Conservation (phyloP, 2,113 vertebrate species). For the Bubo scandiacus region DNA sequence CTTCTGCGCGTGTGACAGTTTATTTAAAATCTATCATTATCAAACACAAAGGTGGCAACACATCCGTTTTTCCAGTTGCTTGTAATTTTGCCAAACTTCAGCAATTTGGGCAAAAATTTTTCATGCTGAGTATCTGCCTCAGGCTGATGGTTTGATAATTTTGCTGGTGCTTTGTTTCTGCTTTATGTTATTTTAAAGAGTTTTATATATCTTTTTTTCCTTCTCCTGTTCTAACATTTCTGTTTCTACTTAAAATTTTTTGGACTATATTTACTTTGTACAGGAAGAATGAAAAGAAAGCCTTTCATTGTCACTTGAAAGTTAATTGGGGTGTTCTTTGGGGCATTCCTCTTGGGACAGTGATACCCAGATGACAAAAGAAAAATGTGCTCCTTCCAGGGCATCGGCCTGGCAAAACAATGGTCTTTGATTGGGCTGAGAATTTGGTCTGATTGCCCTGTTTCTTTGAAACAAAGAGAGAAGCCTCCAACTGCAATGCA, state of each 20-base stretch:
- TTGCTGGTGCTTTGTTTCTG: not conserved
- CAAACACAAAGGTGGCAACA: not conserved
- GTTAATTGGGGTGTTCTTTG: constrained; percentile 37
- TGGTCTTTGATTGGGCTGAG: not conserved
- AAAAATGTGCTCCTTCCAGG: not conserved
- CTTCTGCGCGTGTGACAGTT: not conserved
- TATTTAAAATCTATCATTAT: not conserved
- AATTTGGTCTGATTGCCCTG: not conserved
- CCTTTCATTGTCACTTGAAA: not conserved
- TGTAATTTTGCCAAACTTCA: not conserved
- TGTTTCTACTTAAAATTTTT: not conserved
- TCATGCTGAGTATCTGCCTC: not conserved
- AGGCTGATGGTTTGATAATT: not conserved
- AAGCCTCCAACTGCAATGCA: constrained; percentile 54
- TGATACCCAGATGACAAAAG: not conserved
- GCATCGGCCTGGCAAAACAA: not conserved
- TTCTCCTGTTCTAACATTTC: not conserved
- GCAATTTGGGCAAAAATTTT: not conserved
- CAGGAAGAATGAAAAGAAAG: not conserved
- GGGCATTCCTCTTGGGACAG: not conserved
- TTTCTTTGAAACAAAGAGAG: constrained; percentile 40
- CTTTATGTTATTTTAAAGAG: not conserved
- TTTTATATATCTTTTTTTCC: not conserved
- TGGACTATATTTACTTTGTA: not conserved
- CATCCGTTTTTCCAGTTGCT: not conserved